Base-by-base conservation (phyloP, 1,140 invertebrate genomes). In the Caenorhabditis latens region DNA sequence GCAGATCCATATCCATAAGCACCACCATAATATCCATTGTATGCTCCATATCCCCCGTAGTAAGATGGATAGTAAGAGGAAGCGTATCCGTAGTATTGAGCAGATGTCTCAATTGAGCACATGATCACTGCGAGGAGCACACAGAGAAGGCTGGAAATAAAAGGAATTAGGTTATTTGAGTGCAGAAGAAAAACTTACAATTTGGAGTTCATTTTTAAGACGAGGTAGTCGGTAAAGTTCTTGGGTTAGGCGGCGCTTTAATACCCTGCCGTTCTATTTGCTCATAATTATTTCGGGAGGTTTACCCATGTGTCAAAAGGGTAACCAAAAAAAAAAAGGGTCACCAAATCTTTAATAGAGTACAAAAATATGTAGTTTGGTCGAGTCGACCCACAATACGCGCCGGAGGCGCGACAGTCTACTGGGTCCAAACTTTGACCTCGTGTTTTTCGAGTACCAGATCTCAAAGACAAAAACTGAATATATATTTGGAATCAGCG, bases 41-140 rank as follows among this genome's bases (percentile, higher is more conserved):
- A 63, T 63, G 61, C 61, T 63, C 61, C 61, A 32, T 63, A 63
- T 63, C 61, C 61, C 2, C 61, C 61, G 1, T 63, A 63, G 14
- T 63, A 63, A 63, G 61, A 63, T 63, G 61, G 61, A 63, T 63
- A 63, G 32, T 63, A 63, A 63, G 61, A 63, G 32, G 61, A 63
- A 32, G 61, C 61, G n/a, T 63, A 63, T 63, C 61, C 61, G 61
- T 63, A 63, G 61, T 63, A 63, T 63, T 63, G 42, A 43, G 40
- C 65, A 43, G 13, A 19, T 19, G 65, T 16, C 13, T 71, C 65
- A 43, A 71, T 71, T 43, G 65, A 71, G 42, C 65, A 43, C 65
- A 71, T 71, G 65, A 71, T 42, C 2, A 71, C 16, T 14, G 40
- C 65, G 11, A 71, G 11, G 21, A 32, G 32, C 32, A 71, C 65